Base-by-base conservation (phyloP, 2,113 vertebrate species). In the Urocolius indicus region DNA sequence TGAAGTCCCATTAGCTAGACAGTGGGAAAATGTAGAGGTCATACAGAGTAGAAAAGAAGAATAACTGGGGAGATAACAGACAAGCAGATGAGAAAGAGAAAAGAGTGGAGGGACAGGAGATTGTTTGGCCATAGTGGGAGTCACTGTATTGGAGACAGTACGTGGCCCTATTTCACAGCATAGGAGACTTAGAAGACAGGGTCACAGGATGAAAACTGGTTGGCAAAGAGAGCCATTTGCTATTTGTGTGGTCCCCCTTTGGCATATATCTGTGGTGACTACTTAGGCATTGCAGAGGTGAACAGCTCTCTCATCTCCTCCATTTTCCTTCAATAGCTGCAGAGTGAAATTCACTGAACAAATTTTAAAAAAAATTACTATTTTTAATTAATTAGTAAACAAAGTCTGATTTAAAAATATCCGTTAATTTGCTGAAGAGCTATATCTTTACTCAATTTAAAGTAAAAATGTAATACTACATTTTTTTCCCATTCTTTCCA, bases 81-180 rank as follows among this genome's bases (percentile, higher is more conserved):
- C 4, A 36, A 58, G 51, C 3, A 74, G 30, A 32, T 49, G 46
- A 20, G n/a, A 58, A 81, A 67, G 63, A 63, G n/a, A 54, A 65
- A 84, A 71, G 19, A 0, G 2, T 45, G 43, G 4, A 9, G 7
- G 59, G n/a, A 29, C 8, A 86, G 59, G 22, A 6, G 22, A 19
- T 46, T 74, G 3, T 17, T 87, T 71, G 46, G 30, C n/a, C 0
- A 0, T 16, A 49, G 45, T 4, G 1, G 5, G 8, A 11, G 5
- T 43, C 71, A 29, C 10, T 23, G 11, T 73, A 24, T 10, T 6
- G 21, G n/a, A 80, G 26, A n/a, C 12, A 58, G 32, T 41, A 45
- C 13, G 15, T 0, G 7, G 7, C 17, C 12, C 23, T 49, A 0
- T 13, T 16, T 34, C 43, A 32, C 57, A 74, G 5, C 26, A 18